Conservation (phyloP, 2,888 invertebrate genomes). For the Tetheella fluctuosa region DNA sequence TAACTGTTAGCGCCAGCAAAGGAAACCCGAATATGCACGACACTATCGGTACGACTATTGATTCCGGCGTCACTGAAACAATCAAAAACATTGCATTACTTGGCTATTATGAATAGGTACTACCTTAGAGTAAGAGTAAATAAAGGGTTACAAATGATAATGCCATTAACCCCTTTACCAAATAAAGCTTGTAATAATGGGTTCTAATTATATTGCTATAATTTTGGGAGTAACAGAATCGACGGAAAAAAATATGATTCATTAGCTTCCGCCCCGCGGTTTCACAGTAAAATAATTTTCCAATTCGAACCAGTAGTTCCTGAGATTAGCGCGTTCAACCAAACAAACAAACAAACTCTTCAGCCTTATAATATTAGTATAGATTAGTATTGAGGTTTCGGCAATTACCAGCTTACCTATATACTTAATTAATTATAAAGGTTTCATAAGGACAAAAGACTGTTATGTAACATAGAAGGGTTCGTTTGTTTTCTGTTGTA, state of each 20-base stretch:
- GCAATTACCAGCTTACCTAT: too few species aligned
- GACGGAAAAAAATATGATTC: neutral
- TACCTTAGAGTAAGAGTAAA: conserved; percentile 11
- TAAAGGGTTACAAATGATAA: conserved; percentile 22
- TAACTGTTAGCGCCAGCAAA: conserved; percentile 92
- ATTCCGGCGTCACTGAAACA: conserved; percentile 92
- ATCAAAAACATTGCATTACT: conserved; percentile 23
- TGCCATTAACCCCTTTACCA: conserved; percentile 22
- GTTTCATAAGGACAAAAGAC: too few species aligned
- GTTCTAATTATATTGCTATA: neutral
- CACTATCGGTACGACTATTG: conserved; percentile 94
- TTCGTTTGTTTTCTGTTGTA: too few species aligned
- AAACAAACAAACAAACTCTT: too few species aligned
- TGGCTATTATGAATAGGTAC: neutral
- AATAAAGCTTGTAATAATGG: conserved; percentile 30
- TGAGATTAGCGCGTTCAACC: too few species aligned
- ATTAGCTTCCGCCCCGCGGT: too few species aligned
- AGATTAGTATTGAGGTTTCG: too few species aligned
- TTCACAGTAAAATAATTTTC: too few species aligned
- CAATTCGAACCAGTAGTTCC: too few species aligned
- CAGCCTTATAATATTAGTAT: too few species aligned
- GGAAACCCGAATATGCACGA: conserved; percentile 96
- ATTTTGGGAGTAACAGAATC: neutral
- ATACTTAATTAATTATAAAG: too few species aligned
- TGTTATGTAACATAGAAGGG: too few species aligned